A percentile compares a stretch with the other conserved stretches of the same genome.
phyloP scores from a whole-genome alignment of 2,888 invertebrate species.

The Stratiomys singularior region DNA sequence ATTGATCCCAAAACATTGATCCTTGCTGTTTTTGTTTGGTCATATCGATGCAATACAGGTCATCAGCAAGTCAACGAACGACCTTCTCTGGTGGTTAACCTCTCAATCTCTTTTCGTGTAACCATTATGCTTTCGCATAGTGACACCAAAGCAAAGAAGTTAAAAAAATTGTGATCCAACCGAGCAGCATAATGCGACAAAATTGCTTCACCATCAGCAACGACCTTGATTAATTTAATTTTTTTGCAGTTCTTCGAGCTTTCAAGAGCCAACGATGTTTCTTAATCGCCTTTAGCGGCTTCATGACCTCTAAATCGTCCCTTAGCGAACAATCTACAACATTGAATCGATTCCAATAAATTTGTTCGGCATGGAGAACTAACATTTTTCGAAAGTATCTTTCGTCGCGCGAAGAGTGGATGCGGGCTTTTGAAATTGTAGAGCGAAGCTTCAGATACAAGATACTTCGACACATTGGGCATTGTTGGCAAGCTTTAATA shows the following conservation, averaged over 20 bases:
- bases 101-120: background rate
- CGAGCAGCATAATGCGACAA: conserved; percentile 1
- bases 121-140: background rate
- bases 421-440: too few species aligned
- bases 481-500: conserved; percentile 1
- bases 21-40: background rate
- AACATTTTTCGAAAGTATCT: too few species aligned
- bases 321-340: too few species aligned
- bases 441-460: too few species aligned
- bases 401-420: too few species aligned
- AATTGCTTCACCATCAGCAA: background rate
- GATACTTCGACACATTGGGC: background rate
- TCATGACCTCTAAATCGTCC: too few species aligned
- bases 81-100: conserved; percentile 7
- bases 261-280: background rate
- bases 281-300: background rate
- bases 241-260: conserved; percentile 2
- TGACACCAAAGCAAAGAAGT: background rate
- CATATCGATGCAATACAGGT: too few species aligned
- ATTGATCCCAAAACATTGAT: conserved; percentile 8
- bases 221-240: conserved; percentile 12
- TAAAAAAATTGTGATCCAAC: background rate
- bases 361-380: too few species aligned
- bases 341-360: too few species aligned
- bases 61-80: conserved; percentile 23